Percentiles rank a stretch among this genome's conserved stretches.
phyloP scores from a whole-genome alignment of 2,797 vertebrate species.

The Odontamblyopus lacepedii region DNA sequence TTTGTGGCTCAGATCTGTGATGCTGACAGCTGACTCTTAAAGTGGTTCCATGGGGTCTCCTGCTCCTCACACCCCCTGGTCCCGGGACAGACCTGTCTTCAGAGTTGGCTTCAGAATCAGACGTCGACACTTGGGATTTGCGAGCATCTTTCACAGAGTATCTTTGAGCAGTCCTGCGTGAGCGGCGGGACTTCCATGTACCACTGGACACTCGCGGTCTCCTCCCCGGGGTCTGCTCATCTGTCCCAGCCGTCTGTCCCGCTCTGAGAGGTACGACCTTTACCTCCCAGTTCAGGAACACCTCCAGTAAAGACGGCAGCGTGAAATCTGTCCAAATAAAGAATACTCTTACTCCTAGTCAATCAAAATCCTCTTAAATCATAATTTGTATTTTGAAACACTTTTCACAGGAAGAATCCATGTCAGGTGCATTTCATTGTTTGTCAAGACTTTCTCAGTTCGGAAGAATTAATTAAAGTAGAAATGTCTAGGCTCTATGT shows the following conservation, averaged over 20 bases:
- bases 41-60: slow-evolving; percentile 77
- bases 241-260: slow-evolving; percentile 80
- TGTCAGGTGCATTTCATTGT: slow-evolving; percentile 23
- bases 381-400: not conserved
- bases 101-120: slow-evolving; percentile 90
- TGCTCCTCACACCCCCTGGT: slow-evolving; percentile 66
- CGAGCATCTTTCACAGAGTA: slow-evolving; percentile 89
- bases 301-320: slow-evolving; percentile 81
- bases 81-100: slow-evolving; percentile 79
- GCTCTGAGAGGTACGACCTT: slow-evolving; percentile 72
- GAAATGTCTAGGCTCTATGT: slow-evolving; percentile 74
- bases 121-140: slow-evolving; percentile 90
- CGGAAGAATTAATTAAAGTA: slow-evolving; percentile 70
- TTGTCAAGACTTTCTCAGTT: slow-evolving; percentile 38
- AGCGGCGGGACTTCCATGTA: slow-evolving; percentile 79
- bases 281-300: slow-evolving; percentile 84
- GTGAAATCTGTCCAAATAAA: slow-evolving; percentile 83
- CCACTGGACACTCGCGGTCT: slow-evolving; percentile 61
- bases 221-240: slow-evolving; percentile 76
- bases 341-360: slow-evolving; percentile 15
- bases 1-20: slow-evolving; percentile 67
- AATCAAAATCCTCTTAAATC: not conserved
- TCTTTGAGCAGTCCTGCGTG: slow-evolving; percentile 82
- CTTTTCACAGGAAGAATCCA: slow-evolving; percentile 8
- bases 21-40: slow-evolving; percentile 73